Evolutionary conservation across 2,888 invertebrate genomes (phyloP).

Genomic region (Chaetogeoica ovagalla): DNA sequence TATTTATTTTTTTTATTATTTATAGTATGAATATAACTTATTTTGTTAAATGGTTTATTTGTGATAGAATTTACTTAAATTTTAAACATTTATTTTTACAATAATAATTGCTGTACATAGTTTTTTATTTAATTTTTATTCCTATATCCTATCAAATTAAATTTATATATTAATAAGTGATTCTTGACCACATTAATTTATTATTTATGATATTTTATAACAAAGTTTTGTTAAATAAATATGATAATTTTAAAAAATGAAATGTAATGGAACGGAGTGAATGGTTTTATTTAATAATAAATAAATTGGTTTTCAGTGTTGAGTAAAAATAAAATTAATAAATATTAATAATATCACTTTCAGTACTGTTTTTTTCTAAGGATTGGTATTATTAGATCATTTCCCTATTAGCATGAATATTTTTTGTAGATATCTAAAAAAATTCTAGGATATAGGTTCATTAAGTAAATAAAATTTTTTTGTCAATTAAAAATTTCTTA

Average conservation of each 20-base stretch:
- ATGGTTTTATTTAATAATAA: conserved; percentile 9
- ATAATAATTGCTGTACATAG: background rate
- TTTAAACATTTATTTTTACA: background rate
- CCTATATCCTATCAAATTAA: background rate
- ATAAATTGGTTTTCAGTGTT: conserved; percentile 10
- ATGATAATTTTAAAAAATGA: background rate
- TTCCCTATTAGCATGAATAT: background rate
- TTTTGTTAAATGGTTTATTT: too few relatives aligned
- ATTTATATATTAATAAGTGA: conserved; percentile 11
- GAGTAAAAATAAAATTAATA: background rate
- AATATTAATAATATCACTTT: background rate
- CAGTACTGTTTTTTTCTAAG: background rate
- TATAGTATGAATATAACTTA: too few relatives aligned
- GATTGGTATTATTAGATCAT: background rate
- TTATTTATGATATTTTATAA: background rate
- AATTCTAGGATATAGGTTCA: too few relatives aligned
- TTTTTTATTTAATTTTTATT: background rate
- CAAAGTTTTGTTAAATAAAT: background rate
- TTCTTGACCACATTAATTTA: background rate
- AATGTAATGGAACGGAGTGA: conserved; percentile 38
- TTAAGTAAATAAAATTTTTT: background rate
- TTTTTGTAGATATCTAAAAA: background rate
- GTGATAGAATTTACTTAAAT: too few relatives aligned
- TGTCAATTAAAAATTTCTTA: background rate
- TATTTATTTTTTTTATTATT: too few relatives aligned